phyloP scores from a whole-genome alignment of 2,888 invertebrate species.

The Drepanosiphum platanoidis region DNA sequence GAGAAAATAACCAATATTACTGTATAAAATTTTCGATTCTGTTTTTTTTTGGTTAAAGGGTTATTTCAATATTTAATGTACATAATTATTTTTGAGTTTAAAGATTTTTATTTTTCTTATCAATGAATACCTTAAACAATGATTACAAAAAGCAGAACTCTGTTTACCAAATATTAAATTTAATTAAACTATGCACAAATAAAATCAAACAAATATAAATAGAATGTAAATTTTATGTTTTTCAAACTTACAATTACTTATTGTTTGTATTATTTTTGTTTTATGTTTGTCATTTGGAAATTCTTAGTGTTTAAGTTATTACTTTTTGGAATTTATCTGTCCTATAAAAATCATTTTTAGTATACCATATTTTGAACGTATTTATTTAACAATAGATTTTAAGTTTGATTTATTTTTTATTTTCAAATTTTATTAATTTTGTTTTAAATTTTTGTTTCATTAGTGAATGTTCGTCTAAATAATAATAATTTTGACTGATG shows the following conservation, averaged over 20 bases:
- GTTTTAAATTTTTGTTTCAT: background rate
- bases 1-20: no score
- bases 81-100: background rate
- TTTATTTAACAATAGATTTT: background rate
- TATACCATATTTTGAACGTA: background rate
- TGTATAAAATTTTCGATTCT: background rate
- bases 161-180: background rate
- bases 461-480: background rate
- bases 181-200: background rate
- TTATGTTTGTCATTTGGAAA: background rate
- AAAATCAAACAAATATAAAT: background rate
- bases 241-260: background rate
- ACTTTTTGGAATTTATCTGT: slow-evolving; percentile 9
- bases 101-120: background rate
- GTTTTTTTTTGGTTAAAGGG: background rate
- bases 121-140: background rate
- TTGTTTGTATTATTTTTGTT: background rate
- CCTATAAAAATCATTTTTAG: background rate
- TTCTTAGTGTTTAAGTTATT: background rate
- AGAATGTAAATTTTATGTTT: background rate
- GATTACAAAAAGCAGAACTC: background rate
- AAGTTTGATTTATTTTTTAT: background rate
- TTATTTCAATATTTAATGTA: background rate
- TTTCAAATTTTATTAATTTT: background rate
- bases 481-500: slow-evolving; percentile 3